These are phyloP conservation scores for Uropetala carovei DNA, from an alignment of 2,888 invertebrate species.

Conservation along the genomic window DNA sequence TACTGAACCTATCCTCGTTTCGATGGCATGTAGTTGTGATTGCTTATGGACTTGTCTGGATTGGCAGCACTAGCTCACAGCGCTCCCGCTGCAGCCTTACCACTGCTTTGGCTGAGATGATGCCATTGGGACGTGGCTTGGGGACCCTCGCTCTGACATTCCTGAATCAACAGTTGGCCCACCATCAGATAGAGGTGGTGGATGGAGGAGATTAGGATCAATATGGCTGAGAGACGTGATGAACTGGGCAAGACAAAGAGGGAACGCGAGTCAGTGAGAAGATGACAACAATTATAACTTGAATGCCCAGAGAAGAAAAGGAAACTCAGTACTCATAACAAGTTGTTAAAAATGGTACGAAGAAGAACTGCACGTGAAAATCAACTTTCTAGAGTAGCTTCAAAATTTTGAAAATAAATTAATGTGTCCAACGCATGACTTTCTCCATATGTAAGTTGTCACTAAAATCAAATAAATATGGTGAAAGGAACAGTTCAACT, in stretches of 20 bases:
- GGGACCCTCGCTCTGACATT: conserved; percentile 65
- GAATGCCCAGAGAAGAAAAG: neutral
- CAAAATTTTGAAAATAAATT: too few species aligned
- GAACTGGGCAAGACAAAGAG: conserved; percentile 51
- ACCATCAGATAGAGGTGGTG: conserved; percentile 8
- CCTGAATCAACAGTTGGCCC: conserved; percentile 53
- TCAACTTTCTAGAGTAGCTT: too few species aligned
- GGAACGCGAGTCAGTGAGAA: neutral
- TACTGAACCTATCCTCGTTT: conserved; percentile 50
- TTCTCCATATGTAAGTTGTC: too few species aligned
- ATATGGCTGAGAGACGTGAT: conserved; percentile 46
- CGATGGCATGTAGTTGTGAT: conserved; percentile 37
- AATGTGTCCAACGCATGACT: too few species aligned
- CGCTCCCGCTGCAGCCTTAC: conserved; percentile 24
- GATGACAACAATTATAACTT: neutral
- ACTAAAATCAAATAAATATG: too few species aligned
- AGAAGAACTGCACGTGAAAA: too few species aligned
- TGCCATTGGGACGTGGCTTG: conserved; percentile 52
- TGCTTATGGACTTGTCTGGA: conserved; percentile 39
- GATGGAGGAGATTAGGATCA: conserved; percentile 43
- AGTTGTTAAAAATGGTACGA: too few species aligned
- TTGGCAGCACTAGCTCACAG: conserved; percentile 40
- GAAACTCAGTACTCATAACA: neutral
- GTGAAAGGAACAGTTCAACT: too few species aligned
- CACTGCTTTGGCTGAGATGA: conserved; percentile 59